Conservation (phyloP, 1,140 invertebrate species). For the Cylas formicarius region DNA sequence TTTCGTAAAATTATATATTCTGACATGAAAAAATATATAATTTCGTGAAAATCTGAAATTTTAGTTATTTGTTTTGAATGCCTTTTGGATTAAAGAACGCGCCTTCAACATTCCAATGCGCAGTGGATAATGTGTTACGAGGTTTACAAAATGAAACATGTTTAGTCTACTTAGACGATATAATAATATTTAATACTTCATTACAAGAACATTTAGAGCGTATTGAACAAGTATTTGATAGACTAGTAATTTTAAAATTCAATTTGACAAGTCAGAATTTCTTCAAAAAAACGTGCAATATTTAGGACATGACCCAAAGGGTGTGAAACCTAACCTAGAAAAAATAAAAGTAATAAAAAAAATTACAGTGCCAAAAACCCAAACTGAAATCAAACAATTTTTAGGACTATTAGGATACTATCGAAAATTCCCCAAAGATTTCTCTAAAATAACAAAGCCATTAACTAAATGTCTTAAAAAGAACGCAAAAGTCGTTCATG, state of each 20-base stretch:
- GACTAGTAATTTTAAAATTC: conserved; percentile 40
- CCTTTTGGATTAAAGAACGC: conserved; percentile 39
- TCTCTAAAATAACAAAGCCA: conserved; percentile 21
- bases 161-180: conserved; percentile 35
- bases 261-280: conserved; percentile 42
- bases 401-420: conserved; percentile 25
- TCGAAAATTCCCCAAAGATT: conserved; percentile 20
- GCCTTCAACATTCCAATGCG: conserved; percentile 42
- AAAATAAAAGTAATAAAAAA: conserved; percentile 37
- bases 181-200: conserved; percentile 20
- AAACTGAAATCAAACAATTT: conserved; percentile 24
- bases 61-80: no score
- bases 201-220: conserved; percentile 22
- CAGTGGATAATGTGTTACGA: conserved; percentile 40
- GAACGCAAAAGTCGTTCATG: conserved; percentile 5
- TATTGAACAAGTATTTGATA: conserved; percentile 32
- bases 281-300: conserved; percentile 36
- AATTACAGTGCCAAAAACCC: conserved; percentile 29
- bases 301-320: conserved; percentile 41
- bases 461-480: conserved; percentile 17
- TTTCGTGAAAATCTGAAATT: no score
- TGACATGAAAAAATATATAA: no score
- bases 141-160: conserved; percentile 31
- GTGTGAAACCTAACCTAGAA: conserved; percentile 37
- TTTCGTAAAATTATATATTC: no score